Percentiles rank a stretch among this genome's conserved stretches.
phyloP scores from a whole-genome alignment of 2,113 vertebrate genomes.

The Macrotis lagotis region DNA sequence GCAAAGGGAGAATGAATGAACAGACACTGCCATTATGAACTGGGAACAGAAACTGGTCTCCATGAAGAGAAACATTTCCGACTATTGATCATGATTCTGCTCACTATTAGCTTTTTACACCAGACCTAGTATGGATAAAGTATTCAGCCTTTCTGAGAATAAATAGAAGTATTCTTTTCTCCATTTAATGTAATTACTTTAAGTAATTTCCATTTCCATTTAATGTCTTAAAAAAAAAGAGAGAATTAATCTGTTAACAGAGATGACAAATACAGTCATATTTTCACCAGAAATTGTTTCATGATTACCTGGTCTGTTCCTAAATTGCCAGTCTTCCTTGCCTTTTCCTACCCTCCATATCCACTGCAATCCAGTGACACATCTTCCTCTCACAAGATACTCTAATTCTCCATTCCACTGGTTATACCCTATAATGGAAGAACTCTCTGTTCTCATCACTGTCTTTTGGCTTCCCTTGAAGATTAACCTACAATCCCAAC shows the following conservation, averaged over 20 bases:
- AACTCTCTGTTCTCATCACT: not conserved
- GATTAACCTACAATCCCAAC: not conserved
- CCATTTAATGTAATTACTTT: not conserved
- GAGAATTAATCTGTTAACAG: not conserved
- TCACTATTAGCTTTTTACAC: not conserved
- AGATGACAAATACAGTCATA: not conserved
- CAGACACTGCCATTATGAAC: not conserved
- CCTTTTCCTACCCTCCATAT: not conserved
- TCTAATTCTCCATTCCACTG: not conserved
- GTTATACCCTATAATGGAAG: not conserved
- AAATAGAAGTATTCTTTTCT: not conserved
- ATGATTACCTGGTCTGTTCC: not conserved
- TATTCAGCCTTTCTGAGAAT: not conserved
- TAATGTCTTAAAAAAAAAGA: not conserved
- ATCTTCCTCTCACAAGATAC: not conserved
- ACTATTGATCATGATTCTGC: not conserved
- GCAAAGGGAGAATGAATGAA: not conserved
- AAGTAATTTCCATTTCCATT: not conserved
- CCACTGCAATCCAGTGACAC: not conserved
- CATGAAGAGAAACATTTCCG: not conserved
- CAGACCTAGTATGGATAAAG: not conserved
- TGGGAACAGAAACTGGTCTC: not conserved
- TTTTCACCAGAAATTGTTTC: not conserved
- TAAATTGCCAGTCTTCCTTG: not conserved
- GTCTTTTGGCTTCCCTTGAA: not conserved